Conservation (phyloP, 2,113 vertebrate species). For the Abramis brama region DNA sequence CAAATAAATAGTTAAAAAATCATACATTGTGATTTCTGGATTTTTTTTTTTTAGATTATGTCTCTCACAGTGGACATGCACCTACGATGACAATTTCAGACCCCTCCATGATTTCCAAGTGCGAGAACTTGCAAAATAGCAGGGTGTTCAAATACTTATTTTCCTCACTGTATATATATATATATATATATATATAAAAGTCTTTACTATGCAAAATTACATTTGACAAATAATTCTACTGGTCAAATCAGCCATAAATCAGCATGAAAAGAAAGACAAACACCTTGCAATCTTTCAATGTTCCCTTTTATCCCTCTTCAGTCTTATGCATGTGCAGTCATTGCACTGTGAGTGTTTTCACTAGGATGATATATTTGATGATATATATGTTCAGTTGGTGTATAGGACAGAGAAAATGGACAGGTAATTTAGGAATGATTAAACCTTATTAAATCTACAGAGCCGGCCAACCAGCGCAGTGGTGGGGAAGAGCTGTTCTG, state of each 20-base stretch:
- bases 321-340: not conserved
- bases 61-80: too few species aligned
- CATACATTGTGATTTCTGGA: too few species aligned
- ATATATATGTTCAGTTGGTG: slow-evolving; percentile 36
- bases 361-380: slow-evolving; percentile 14
- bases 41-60: too few species aligned
- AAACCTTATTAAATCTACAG: slow-evolving; percentile 31
- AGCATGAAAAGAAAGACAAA: not conserved
- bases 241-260: not conserved
- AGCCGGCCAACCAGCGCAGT: not conserved
- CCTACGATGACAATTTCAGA: too few species aligned
- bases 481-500: not conserved
- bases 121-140: too few species aligned
- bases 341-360: not conserved
- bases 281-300: not conserved
- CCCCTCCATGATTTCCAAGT: too few species aligned
- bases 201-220: not conserved
- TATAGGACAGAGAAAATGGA: not conserved
- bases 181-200: too few species aligned
- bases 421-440: slow-evolving; percentile 31
- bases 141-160: too few species aligned
- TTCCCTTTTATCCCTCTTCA: not conserved
- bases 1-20: too few species aligned
- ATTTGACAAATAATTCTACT: not conserved
- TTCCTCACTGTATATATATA: too few species aligned